A percentile compares a stretch with the other conserved stretches of the same genome.
phyloP scores from a whole-genome alignment of 2,113 vertebrate genomes.

The Catagonus wagneri region DNA sequence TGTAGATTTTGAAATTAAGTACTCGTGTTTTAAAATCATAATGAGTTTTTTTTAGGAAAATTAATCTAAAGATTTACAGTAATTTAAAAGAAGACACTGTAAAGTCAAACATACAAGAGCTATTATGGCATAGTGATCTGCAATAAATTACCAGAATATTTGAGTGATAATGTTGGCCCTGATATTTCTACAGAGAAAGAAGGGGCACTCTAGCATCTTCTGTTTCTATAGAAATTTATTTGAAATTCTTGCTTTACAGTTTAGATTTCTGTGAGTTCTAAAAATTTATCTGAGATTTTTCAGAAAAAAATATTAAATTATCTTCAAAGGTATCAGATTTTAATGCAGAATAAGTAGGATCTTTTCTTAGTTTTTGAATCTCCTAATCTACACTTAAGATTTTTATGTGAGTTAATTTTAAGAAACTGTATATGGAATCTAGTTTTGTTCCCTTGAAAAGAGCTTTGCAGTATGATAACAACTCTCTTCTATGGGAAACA shows the following conservation, averaged over 20 bases:
- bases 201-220: constrained; percentile 51
- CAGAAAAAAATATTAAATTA: not conserved
- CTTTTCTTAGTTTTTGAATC: constrained; percentile 19
- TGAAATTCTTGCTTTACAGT: constrained; percentile 70
- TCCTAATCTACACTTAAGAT: constrained; percentile 29
- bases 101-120: not conserved
- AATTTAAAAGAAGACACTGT: not conserved
- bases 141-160: not conserved
- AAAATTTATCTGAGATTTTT: constrained; percentile 21
- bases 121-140: not conserved
- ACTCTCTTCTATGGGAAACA: constrained; percentile 2
- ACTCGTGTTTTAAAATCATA: not conserved
- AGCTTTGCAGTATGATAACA: not conserved
- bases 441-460: constrained; percentile 22
- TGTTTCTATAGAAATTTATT: constrained; percentile 71
- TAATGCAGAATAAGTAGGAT: not conserved
- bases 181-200: constrained; percentile 62
- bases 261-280: constrained; percentile 70
- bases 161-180: not conserved
- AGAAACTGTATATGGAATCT: not conserved
- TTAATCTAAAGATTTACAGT: not conserved
- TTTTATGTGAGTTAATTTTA: not conserved
- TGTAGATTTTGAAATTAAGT: not conserved
- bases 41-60: not conserved
- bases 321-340: not conserved